Percentiles rank a stretch among this genome's conserved stretches.
Evolutionary conservation across 2,797 vertebrate genomes (phyloP).

Genomic region (Erithacus rubecula): DNA sequence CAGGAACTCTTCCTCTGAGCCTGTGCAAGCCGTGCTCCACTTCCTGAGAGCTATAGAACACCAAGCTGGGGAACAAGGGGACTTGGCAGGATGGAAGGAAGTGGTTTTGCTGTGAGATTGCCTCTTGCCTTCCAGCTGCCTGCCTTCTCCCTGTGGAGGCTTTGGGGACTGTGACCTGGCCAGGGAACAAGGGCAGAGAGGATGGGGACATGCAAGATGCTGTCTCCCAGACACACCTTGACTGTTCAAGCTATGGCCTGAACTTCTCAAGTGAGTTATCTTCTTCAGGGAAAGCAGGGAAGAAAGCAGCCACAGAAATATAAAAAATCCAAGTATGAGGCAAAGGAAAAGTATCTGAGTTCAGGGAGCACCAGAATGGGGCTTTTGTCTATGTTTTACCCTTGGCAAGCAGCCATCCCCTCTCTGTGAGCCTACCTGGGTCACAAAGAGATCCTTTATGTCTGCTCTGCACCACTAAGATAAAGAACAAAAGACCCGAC

Average conservation of each 20-base stretch:
- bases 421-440: constrained; percentile 13
- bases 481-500: not conserved
- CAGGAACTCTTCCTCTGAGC: not conserved
- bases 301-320: not conserved
- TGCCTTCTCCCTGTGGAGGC: not conserved
- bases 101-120: not conserved
- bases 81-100: not conserved
- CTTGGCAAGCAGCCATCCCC: not conserved
- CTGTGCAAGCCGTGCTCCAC: accelerated
- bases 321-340: not conserved
- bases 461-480: not conserved
- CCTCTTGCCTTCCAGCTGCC: not conserved
- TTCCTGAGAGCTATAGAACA: not conserved
- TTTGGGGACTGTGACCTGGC: not conserved
- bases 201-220: not conserved
- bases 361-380: not conserved
- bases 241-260: not conserved
- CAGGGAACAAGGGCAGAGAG: not conserved
- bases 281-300: not conserved
- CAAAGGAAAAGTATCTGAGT: constrained; percentile 14
- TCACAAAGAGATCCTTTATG: constrained; percentile 50
- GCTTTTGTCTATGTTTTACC: constrained; percentile 37
- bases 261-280: not conserved
- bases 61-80: not conserved
- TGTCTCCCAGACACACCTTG: not conserved